Evolutionary conservation across 2,888 invertebrate species (phyloP).

Genomic region (Callyntrura guangdongensis): DNA sequence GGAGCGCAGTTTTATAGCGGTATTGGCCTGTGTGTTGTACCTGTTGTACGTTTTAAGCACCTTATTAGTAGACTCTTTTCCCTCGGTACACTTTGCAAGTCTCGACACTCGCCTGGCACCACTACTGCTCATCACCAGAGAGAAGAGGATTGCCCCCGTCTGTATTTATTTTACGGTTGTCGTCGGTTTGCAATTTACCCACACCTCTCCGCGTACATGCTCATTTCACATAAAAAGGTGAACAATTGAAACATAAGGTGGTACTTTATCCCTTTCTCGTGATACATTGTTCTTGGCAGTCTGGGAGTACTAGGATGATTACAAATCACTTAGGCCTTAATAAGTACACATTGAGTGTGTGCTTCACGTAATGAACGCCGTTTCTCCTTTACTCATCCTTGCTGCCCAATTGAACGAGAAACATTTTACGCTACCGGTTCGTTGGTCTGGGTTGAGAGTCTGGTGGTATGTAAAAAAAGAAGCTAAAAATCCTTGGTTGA

Average conservation of each 20-base stretch:
- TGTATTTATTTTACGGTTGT: constrained; percentile 51
- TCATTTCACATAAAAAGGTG: constrained; percentile 35
- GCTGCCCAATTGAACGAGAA: constrained; percentile 41
- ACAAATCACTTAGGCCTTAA: constrained; percentile 63
- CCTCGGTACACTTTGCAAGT: constrained; percentile 29
- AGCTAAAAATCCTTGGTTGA: not conserved
- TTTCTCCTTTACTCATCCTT: not conserved
- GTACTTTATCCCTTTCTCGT: constrained; percentile 15
- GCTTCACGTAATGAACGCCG: constrained; percentile 9
- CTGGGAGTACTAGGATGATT: constrained; percentile 24
- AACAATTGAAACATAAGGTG: constrained; percentile 36
- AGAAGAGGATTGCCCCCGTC: not conserved
- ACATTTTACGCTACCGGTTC: constrained; percentile 28
- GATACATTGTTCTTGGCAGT: constrained; percentile 49
- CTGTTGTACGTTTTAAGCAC: constrained; percentile 33
- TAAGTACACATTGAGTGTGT: constrained; percentile 10
- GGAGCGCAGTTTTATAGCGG: constrained; percentile 62
- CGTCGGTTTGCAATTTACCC: constrained; percentile 51
- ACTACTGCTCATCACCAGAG: not conserved
- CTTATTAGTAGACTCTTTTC: constrained; percentile 38
- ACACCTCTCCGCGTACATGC: not conserved
- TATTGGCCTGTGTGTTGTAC: not conserved
- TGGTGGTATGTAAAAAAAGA: not conserved
- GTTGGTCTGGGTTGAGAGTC: not conserved
- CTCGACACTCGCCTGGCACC: constrained; percentile 74